phyloP scores from a whole-genome alignment of 2,888 invertebrate genomes.

The Microdon myrmicae region DNA sequence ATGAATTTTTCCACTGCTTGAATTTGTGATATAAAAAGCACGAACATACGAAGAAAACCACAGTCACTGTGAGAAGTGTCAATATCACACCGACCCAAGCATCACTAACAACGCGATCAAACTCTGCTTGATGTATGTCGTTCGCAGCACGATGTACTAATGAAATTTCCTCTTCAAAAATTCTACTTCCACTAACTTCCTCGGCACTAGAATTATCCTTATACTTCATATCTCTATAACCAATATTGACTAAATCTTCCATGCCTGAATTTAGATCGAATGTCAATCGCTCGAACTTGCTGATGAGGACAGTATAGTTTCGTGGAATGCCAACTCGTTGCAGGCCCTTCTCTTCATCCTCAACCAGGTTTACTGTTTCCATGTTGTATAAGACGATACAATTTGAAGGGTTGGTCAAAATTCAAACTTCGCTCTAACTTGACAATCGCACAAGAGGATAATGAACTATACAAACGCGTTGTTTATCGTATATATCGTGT shows the following conservation, averaged over 20 bases:
- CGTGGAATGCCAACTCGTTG: conserved; percentile 60
- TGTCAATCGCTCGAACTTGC: conserved; percentile 63
- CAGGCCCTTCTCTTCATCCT: conserved; percentile 56
- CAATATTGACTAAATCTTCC: conserved; percentile 59
- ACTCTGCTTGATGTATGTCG: conserved; percentile 66
- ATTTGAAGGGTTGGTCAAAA: conserved; percentile 3
- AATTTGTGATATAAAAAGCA: conserved; percentile 74
- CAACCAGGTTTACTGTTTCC: conserved; percentile 34
- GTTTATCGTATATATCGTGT: conserved; percentile 25
- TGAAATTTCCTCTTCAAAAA: background rate
- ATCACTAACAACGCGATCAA: conserved; percentile 71
- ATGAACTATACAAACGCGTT: conserved; percentile 11
- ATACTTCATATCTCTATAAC: conserved; percentile 60
- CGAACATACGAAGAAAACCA: conserved; percentile 73
- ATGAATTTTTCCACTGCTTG: conserved; percentile 73
- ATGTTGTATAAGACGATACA: conserved; percentile 1
- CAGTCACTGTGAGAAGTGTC: conserved; percentile 71
- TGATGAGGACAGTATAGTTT: conserved; percentile 64
- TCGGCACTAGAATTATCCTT: conserved; percentile 51
- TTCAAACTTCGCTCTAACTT: conserved; percentile 8
- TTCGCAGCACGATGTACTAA: conserved; percentile 42
- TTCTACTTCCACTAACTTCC: conserved; percentile 11
- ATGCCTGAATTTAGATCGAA: conserved; percentile 61
- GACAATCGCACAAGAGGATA: background rate
- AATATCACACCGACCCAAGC: conserved; percentile 74